phyloP scores from a whole-genome alignment of 2,797 vertebrate species.

The Phataginus tetradactyla region DNA sequence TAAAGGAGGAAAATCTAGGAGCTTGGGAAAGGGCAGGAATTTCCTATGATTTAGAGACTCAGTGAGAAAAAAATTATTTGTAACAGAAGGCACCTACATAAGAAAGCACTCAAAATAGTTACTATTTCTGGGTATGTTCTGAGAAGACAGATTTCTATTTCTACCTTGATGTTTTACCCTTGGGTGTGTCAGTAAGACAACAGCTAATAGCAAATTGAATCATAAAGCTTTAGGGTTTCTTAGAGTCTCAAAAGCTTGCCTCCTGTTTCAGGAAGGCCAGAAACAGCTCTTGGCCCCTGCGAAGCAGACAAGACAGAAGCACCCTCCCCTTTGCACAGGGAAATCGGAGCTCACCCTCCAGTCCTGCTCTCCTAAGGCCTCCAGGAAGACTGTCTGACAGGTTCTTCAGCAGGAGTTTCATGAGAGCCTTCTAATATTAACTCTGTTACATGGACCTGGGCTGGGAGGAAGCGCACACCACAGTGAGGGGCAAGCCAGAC shows the following conservation, averaged over 20 bases:
- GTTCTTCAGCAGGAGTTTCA: not conserved
- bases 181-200: not conserved
- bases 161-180: not conserved
- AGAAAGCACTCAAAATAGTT: constrained; percentile 22
- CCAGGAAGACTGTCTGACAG: not conserved
- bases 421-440: constrained; percentile 61
- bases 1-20: not conserved
- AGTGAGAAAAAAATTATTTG: not conserved
- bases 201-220: not conserved
- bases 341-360: not conserved
- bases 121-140: constrained; percentile 10
- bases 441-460: not conserved
- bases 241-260: not conserved
- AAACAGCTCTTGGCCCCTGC: not conserved
- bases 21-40: not conserved
- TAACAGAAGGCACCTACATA: not conserved
- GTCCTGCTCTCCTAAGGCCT: not conserved
- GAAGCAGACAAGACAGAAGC: not conserved
- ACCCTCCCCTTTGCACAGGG: rapidly evolving
- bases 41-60: not conserved
- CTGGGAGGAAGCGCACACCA: constrained; percentile 49
- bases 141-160: constrained; percentile 6
- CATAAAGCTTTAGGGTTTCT: not conserved
- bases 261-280: not conserved
- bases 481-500: constrained; percentile 59